These are phyloP conservation scores for Ommatoiulus sabulosus DNA, from an alignment of 2,888 invertebrate species.

Conservation along the genomic window DNA sequence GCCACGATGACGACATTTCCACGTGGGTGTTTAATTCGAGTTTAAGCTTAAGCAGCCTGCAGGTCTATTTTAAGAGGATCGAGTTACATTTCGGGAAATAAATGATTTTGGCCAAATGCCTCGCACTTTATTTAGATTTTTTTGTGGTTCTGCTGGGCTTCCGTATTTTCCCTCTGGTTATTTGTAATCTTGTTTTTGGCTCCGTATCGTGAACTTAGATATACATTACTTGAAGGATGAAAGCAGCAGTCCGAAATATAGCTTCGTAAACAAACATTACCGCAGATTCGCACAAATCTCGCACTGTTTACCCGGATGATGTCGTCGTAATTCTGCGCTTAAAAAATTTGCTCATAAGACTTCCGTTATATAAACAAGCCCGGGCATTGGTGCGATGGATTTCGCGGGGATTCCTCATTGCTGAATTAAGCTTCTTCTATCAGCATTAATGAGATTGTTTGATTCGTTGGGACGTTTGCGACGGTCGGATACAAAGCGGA, in stretches of 20 bases:
- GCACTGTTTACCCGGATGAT: not conserved
- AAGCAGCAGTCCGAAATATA: not conserved
- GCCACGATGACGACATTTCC: not conserved
- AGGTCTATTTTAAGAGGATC: not conserved
- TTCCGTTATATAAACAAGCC: not conserved
- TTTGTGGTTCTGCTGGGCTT: not conserved
- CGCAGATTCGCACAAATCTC: not conserved
- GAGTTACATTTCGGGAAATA: not conserved
- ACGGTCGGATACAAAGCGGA: not conserved
- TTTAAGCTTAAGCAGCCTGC: not conserved
- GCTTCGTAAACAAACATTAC: not conserved
- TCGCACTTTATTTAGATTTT: not conserved
- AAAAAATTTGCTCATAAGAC: not conserved
- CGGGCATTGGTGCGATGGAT: not conserved
- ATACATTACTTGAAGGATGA: not conserved
- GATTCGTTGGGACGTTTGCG: not conserved
- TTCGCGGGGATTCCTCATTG: not conserved
- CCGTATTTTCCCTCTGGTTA: not conserved
- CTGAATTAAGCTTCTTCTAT: not conserved
- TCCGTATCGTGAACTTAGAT: not conserved
- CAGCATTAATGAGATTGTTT: not conserved
- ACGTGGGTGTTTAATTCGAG: not conserved
- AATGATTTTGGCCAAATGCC: constrained; percentile 4
- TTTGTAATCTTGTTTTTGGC: not conserved
- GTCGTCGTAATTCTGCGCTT: not conserved